Conservation (phyloP, 2,113 vertebrate genomes). For the Tonatia bakeri region DNA sequence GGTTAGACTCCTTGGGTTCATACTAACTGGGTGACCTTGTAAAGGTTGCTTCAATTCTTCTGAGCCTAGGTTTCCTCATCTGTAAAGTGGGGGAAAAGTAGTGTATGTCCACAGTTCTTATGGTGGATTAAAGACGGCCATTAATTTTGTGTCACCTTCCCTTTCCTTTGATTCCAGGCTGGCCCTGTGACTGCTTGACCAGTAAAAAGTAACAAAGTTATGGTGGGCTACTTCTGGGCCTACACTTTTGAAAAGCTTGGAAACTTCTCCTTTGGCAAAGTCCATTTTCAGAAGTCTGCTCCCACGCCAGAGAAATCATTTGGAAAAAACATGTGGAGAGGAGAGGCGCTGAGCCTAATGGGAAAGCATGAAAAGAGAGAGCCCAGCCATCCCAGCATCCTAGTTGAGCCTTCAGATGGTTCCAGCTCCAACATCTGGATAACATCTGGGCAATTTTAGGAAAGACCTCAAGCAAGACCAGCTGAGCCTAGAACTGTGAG, state of each 20-base stretch:
- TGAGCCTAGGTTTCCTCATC: neutral
- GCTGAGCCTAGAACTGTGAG: neutral
- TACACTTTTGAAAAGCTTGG: neutral
- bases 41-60: conserved; percentile 19
- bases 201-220: conserved; percentile 2
- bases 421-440: neutral
- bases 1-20: neutral
- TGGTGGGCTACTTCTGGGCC: neutral
- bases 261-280: neutral
- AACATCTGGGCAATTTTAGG: neutral
- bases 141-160: neutral
- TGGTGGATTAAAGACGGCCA: neutral
- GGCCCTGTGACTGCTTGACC: neutral
- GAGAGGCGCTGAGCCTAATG: neutral
- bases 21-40: neutral
- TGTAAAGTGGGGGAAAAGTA: neutral
- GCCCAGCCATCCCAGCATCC: neutral
- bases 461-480: neutral
- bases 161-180: neutral
- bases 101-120: neutral
- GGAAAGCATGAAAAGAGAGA: neutral
- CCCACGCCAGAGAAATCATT: neutral
- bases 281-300: neutral
- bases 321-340: neutral
- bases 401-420: neutral